These are phyloP conservation scores for Teleiodes luculella DNA, from an alignment of 2,888 invertebrate species.

Conservation along the genomic window DNA sequence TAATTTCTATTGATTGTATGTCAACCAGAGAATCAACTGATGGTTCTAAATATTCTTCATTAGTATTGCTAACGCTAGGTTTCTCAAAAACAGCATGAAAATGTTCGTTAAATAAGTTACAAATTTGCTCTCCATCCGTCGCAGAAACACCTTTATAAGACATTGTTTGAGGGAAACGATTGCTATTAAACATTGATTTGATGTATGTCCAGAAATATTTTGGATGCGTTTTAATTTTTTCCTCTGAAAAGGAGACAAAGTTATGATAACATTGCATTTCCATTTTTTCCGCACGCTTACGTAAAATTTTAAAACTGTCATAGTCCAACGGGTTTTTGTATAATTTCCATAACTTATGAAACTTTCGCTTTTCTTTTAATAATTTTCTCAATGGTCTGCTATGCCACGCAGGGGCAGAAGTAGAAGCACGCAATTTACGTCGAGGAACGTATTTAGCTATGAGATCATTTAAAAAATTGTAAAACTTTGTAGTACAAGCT, in stretches of 20 bases:
- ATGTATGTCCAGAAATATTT: not conserved
- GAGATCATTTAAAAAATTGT: not conserved
- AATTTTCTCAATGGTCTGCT: not conserved
- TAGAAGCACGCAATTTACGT: not conserved
- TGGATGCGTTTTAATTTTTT: not conserved
- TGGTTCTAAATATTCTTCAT: not conserved
- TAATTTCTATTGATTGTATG: not conserved
- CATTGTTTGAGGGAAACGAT: not conserved
- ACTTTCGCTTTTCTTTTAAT: not conserved
- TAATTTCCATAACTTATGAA: not conserved
- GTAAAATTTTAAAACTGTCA: not conserved
- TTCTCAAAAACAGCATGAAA: conserved; percentile 3
- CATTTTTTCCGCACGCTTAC: not conserved
- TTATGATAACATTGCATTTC: not conserved
- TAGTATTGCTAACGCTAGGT: not conserved
- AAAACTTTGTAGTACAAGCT: not conserved
- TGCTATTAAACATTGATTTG: not conserved
- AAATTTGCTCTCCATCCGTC: not conserved
- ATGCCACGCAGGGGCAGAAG: not conserved
- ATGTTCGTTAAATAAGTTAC: conserved; percentile 1
- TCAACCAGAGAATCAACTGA: not conserved
- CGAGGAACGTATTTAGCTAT: not conserved
- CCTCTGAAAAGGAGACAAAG: not conserved
- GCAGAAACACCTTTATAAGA: not conserved
- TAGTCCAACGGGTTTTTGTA: not conserved